Base-by-base conservation (phyloP, 2,888 invertebrate species). In the Idaea aversata region DNA sequence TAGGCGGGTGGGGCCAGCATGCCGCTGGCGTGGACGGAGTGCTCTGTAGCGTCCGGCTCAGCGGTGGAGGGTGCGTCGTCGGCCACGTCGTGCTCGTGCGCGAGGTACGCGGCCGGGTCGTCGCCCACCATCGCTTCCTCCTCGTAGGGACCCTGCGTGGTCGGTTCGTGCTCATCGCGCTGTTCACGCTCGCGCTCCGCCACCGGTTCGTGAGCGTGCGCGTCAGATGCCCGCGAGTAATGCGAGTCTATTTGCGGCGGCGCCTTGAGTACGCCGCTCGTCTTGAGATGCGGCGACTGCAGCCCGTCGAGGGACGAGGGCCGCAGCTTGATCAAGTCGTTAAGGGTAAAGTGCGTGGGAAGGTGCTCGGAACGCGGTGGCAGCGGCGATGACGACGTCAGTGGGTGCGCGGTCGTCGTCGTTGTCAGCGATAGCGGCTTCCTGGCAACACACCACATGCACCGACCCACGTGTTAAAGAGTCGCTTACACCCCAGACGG, bases 121-220 rank as follows among this genome's bases (percentile, higher is more conserved):
- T 94, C 94, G 65, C 94, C 94, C 70, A 87, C 90, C 93, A 94
- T 93, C 71, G 93, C 92, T 70, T 90, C 90, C 69, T 90, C 93
- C 77, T 95, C 94, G 79, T 95, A 95, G 3, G 95, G 95, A 15
- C 95, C 95, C 77, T 95, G 93, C 61, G 95, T 95, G 67, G 90
- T 84, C 72, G 88, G 87, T 77, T 93, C 93, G 71, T 89, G 90
- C 68, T 87, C 47, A 15, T 61, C 38, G 38, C 16, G 87, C 68
- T 88, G 87, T 68, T 87, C 61, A 4, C n/a, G 85, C 70, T 88
- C 90, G 69, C 89, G 87, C 57, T 88, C 88, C 72, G 16, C 87
- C 69, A 88, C 70, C 60, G 38, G 85, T 71, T 88, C 90, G 73
- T 90, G 89, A 62, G 88, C 78, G 65, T 93, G 93, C 35, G 92